phyloP scores from a whole-genome alignment of 2,797 vertebrate genomes.

The Masticophis lateralis region DNA sequence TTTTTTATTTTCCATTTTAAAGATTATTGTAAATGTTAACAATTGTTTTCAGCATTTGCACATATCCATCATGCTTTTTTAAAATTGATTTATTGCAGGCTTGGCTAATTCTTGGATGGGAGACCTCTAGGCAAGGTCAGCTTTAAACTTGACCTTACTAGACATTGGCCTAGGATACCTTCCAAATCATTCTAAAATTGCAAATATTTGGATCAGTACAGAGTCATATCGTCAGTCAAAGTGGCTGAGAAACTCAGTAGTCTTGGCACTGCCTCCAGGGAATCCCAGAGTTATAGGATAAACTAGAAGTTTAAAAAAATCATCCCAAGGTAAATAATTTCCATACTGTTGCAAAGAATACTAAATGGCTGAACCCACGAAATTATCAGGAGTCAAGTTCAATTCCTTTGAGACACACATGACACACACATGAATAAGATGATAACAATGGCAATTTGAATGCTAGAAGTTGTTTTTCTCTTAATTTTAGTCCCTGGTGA shows the following conservation, averaged over 20 bases:
- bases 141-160: background rate
- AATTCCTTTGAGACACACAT: background rate
- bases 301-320: background rate
- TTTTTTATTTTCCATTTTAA: conserved; percentile 4
- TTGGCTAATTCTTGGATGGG: background rate
- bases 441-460: background rate
- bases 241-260: background rate
- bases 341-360: background rate
- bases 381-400: background rate
- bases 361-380: background rate
- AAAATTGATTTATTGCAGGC: background rate
- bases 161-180: background rate
- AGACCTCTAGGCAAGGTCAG: background rate
- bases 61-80: background rate
- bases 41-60: background rate
- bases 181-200: background rate
- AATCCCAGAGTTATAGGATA: background rate
- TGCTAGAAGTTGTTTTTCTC: background rate
- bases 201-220: background rate
- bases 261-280: background rate
- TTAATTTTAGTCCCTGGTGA: background rate
- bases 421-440: background rate
- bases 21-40: background rate
- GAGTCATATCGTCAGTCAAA: background rate
- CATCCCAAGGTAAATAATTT: background rate